Conservation (phyloP, 1,140 invertebrate species). For the Habropoda laboriosa region DNA sequence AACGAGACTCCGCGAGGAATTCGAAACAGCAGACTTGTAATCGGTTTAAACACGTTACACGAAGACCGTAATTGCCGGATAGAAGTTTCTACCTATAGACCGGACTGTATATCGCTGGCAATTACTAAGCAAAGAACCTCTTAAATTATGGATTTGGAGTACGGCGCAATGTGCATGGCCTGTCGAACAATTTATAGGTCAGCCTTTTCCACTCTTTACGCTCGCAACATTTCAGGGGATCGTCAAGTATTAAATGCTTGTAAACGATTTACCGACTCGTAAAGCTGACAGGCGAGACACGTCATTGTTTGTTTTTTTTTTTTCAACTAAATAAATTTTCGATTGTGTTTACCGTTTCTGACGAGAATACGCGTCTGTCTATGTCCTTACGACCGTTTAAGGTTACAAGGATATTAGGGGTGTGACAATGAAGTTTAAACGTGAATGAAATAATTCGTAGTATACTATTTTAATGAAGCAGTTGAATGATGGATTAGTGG, state of each 20-base stretch:
- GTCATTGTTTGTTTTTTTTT: not conserved
- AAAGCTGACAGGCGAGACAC: not conserved
- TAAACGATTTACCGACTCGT: conserved; percentile 7
- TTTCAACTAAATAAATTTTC: not conserved
- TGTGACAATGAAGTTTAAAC: no score
- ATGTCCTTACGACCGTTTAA: no score
- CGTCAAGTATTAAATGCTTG: conserved; percentile 25
- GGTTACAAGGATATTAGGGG: no score
- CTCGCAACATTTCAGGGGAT: not conserved
- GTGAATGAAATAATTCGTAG: no score
- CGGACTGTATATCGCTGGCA: conserved; percentile 11
- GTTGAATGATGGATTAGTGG: no score
- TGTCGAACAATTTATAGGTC: conserved; percentile 46
- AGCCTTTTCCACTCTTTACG: conserved; percentile 27
- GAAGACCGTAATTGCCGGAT: conserved; percentile 18
- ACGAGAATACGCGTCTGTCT: no score
- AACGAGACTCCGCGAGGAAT: not conserved
- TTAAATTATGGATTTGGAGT: conserved; percentile 42
- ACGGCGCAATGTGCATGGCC: conserved; percentile 24
- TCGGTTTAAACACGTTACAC: conserved; percentile 31
- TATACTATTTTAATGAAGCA: no score
- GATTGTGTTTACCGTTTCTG: not conserved
- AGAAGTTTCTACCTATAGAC: conserved; percentile 32
- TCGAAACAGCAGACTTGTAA: not conserved
- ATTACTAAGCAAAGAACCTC: conserved; percentile 28